Percentiles rank a stretch among this genome's conserved stretches.
phyloP scores from a whole-genome alignment of 2,113 vertebrate species.

The Festucalex cinctus region DNA sequence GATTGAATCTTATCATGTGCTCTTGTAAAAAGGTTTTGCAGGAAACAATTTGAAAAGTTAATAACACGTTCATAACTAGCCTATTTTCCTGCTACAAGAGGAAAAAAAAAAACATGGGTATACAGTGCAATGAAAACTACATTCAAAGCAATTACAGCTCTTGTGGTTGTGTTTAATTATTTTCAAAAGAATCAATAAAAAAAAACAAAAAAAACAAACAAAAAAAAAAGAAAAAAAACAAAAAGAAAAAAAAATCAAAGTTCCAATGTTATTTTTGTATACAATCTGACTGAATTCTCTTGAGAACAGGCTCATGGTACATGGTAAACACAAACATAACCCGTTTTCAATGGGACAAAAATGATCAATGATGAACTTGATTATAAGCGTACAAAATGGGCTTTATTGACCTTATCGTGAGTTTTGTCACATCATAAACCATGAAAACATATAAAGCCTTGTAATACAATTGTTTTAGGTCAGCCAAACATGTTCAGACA shows the following conservation, averaged over 20 bases:
- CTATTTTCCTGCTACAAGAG: neutral
- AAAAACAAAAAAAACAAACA: too few relatives aligned
- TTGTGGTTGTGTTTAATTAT: neutral
- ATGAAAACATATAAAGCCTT: too few relatives aligned
- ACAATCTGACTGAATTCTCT: neutral
- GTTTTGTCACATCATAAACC: too few relatives aligned
- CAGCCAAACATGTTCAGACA: too few relatives aligned
- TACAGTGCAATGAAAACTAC: neutral
- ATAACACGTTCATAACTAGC: neutral
- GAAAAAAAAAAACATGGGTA: neutral
- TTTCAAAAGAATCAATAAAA: neutral
- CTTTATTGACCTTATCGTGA: too few relatives aligned
- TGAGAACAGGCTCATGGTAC: too few relatives aligned
- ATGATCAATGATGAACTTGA: too few relatives aligned
- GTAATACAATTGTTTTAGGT: too few relatives aligned
- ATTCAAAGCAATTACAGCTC: neutral
- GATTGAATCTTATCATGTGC: neutral
- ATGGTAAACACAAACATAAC: too few relatives aligned
- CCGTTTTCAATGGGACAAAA: too few relatives aligned
- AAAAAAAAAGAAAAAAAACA: neutral
- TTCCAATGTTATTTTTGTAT: neutral
- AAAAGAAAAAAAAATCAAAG: neutral
- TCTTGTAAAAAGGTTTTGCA: neutral
- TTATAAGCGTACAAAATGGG: too few relatives aligned
- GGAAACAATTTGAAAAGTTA: neutral